Evolutionary conservation across 2,888 invertebrate species (phyloP).

Genomic region (Cephus pulcher): DNA sequence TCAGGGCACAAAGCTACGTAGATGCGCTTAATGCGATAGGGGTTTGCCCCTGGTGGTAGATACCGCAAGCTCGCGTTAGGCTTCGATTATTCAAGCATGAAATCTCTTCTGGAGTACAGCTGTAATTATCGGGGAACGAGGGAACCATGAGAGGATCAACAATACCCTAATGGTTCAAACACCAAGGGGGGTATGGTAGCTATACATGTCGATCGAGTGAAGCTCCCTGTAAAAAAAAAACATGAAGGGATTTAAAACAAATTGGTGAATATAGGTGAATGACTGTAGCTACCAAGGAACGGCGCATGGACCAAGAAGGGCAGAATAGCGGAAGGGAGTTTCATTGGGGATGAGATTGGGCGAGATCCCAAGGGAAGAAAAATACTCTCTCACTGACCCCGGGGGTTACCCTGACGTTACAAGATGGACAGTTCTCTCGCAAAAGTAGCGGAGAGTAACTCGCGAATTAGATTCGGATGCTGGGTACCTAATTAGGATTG

Average conservation of each 20-base stretch:
- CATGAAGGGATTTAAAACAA: background rate
- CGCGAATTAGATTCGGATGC: background rate
- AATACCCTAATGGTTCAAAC: background rate
- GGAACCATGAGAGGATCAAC: background rate
- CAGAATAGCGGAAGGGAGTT: background rate
- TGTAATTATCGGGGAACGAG: background rate
- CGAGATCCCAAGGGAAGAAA: slow-evolving; percentile 40
- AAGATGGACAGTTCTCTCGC: slow-evolving; percentile 31
- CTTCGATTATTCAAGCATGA: background rate
- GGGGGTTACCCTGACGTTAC: slow-evolving; percentile 24
- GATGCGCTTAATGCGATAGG: background rate
- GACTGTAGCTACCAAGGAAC: background rate
- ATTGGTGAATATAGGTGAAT: background rate
- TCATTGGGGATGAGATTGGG: slow-evolving; percentile 33
- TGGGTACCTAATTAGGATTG: background rate
- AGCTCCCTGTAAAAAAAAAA: background rate
- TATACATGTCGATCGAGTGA: background rate
- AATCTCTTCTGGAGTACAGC: background rate
- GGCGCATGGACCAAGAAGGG: background rate
- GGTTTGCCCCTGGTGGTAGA: background rate
- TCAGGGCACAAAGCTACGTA: background rate
- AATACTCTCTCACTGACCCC: slow-evolving; percentile 37
- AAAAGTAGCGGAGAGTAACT: background rate
- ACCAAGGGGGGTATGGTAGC: background rate
- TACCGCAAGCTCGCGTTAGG: background rate